Evolutionary conservation across 92 coral and sea anemone species (phyloP), one percentile per base, ranked within the genome.

Genomic region (Paramuricea clavata): DNA sequence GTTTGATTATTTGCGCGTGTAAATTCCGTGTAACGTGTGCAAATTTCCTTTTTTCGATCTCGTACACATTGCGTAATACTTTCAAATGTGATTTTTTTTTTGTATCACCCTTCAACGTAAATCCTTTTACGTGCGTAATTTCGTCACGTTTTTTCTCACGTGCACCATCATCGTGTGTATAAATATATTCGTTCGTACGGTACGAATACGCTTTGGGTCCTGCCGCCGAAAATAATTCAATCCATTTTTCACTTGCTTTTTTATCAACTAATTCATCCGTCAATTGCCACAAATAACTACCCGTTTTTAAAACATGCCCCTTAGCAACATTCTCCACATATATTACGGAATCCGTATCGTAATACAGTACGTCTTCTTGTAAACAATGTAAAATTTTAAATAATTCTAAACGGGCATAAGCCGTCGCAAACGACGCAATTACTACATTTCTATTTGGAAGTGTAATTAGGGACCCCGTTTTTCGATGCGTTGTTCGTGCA

Each of bases 321-420:
- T 43, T 35, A 27, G 41, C 41, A 72, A 28, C 49, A 15, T 72
- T 44, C 21, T 33, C 35, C 23, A 28, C 49, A 50, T 72, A 72
- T 22, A 72, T 72, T 26, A 72, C 78, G 49, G 78, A 72, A 72
- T 72, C 78, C 49, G 49, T 72, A 50, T 72, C 76, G 76, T 69
- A 69, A 69, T 69, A 69, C 36, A 69, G 27, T 42, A 69, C 36
- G 76, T 34, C 28, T 72, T 72, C 78, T 19, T 72, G 26, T 27
- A 36, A 35, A 25, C 50, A 23, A 28, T 28, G 23, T 50, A 72
- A 35, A 26, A 72, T 28, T 50, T 72, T 44, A 35, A 28, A 72
- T 35, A 72, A 72, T 32, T 72, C 76, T 15, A 69, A 69, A 30
- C 76, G 76, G 17, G 76, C 76, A 69, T 26, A 69, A n/a, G n/a